Evolutionary conservation across 2,113 vertebrate species (phyloP).

Genomic region (Helogale parvula): DNA sequence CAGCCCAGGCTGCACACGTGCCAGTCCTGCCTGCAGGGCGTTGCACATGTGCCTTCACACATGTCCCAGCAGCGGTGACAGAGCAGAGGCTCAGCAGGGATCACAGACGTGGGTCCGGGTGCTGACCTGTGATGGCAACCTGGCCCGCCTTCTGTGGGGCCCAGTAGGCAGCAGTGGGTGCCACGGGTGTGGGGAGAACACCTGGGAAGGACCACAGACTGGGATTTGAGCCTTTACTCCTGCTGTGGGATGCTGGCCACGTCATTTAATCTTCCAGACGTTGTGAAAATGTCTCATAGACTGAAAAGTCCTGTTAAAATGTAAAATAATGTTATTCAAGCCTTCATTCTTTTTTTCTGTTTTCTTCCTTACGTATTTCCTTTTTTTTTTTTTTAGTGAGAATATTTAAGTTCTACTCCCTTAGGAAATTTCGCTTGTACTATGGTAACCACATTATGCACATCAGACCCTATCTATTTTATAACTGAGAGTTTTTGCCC

Average conservation of each 20-base stretch:
- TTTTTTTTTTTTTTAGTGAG: too few species aligned
- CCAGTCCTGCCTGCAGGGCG: background rate
- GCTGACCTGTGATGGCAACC: background rate
- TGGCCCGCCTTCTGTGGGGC: background rate
- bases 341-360: background rate
- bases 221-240: background rate
- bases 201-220: background rate
- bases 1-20: background rate
- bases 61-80: background rate
- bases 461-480: background rate
- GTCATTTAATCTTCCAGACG: background rate
- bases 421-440: background rate
- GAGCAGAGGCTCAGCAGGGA: background rate
- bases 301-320: background rate
- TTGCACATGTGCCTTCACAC: fast-evolving
- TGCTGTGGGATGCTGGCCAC: background rate
- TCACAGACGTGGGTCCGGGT: background rate
- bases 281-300: background rate
- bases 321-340: too few species aligned
- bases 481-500: background rate
- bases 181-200: background rate
- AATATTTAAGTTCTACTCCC: background rate
- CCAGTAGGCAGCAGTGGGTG: background rate
- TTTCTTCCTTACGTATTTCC: background rate
- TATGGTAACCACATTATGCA: background rate